Evolutionary conservation across 2,797 vertebrate species (phyloP), one percentile per base, ranked within the genome.

Genomic region (Sciaenops ocellatus): DNA sequence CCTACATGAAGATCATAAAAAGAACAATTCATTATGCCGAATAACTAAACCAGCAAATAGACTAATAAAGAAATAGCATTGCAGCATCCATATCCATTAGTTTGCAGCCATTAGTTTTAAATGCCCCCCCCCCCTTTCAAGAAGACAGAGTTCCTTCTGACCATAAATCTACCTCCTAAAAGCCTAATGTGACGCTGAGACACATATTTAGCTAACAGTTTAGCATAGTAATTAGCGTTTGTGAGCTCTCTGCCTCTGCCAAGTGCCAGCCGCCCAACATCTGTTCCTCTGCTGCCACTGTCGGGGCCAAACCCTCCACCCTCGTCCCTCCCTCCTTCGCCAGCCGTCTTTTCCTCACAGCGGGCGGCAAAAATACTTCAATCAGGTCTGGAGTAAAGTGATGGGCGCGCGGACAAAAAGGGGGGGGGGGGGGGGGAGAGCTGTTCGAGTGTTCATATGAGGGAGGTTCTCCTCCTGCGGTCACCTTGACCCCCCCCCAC

Each of bases 141-240:
- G 78, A 80, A 74, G 72, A 80, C 82, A 44, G 57, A 78, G 50
- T 66, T 82, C 48, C 62, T 59, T 63, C 54, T 56, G 69, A 85
- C 65, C 72, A 79, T 90, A 86, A 90, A 87, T 90, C 81, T 69
- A 64, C 70, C 86, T 78, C 79, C 80, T 86, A 75, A 90, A 87
- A 79, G 86, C 77, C 78, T 90, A 81, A 87, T 89, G 85, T 87
- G 86, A 92, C 80, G 42, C 6, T 11, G 61, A 88, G 80, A 82
- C 88, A 88, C 81, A 81, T 88, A 89, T 90, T 91, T 88, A 89
- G 90, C 79, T 77, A 89, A 85, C 82, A 91, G 81, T 89, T 90
- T 90, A 93, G 84, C 28, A 20, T 52, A 60, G 81, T 81, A 91
- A 91, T 92, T 90, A 92, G 86, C 74, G 46, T 78, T 76, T 77